phyloP scores from a whole-genome alignment of 2,888 invertebrate species.

The Torymus aiolomorphi region DNA sequence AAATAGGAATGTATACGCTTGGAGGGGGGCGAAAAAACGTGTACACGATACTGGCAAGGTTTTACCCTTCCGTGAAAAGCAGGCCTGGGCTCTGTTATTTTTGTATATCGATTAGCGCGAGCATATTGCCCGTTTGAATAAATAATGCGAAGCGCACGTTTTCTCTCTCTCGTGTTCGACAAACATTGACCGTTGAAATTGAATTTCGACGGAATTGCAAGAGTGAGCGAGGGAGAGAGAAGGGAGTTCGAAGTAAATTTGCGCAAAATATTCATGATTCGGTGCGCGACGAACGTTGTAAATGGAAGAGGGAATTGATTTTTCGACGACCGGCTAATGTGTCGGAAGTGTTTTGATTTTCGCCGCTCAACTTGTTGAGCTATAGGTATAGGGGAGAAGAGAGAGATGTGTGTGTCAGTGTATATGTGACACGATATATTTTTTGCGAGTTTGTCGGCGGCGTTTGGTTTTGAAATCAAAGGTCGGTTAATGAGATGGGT shows the following conservation, averaged over 20 bases:
- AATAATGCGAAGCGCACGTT: conserved; percentile 23
- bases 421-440: too few relatives aligned
- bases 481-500: too few relatives aligned
- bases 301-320: conserved; percentile 8
- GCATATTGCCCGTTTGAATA: conserved; percentile 37
- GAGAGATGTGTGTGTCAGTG: too few relatives aligned
- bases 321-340: background rate
- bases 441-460: too few relatives aligned
- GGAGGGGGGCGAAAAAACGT: too few relatives aligned
- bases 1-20: too few relatives aligned
- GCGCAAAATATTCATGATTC: conserved; percentile 36
- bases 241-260: conserved; percentile 35
- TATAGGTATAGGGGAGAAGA: too few relatives aligned
- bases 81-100: conserved; percentile 24
- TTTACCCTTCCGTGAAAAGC: conserved; percentile 1
- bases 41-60: background rate
- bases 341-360: background rate
- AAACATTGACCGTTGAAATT: conserved; percentile 50
- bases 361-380: too few relatives aligned
- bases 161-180: background rate
- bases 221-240: too few relatives aligned
- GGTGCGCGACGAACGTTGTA: background rate
- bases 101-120: conserved; percentile 43
- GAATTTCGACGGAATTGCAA: conserved; percentile 44
- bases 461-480: too few relatives aligned